phyloP scores from a whole-genome alignment of 2,888 invertebrate species.

The Meganola albula region DNA sequence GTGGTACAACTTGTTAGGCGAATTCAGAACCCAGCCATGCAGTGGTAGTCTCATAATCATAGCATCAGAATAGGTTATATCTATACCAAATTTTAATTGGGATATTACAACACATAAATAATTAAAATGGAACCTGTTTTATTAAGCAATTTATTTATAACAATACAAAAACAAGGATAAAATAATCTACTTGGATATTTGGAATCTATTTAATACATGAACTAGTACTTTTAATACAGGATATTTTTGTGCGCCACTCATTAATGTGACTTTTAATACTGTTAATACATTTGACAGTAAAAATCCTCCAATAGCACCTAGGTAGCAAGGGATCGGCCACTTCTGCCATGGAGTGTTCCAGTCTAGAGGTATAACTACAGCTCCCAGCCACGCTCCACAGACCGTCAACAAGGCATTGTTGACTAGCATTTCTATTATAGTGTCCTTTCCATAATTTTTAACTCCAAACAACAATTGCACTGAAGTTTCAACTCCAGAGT shows the following conservation, averaged over 20 bases:
- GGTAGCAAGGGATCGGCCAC: conserved; percentile 85
- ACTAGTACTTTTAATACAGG: conserved; percentile 49
- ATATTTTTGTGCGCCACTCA: conserved; percentile 54
- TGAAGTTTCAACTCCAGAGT: conserved; percentile 78
- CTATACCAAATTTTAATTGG: too few species aligned
- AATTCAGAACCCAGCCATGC: too few species aligned
- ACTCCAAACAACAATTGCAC: conserved; percentile 74
- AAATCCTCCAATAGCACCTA: conserved; percentile 82
- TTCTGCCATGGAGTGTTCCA: conserved; percentile 95
- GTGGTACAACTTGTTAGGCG: too few species aligned
- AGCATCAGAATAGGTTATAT: too few species aligned
- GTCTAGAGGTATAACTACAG: conserved; percentile 90
- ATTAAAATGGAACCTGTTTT: too few species aligned
- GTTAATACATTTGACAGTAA: conserved; percentile 74
- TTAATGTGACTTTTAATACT: conserved; percentile 60
- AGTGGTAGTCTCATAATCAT: too few species aligned
- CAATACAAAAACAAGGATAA: conserved; percentile 12
- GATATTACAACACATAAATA: too few species aligned
- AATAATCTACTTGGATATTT: conserved; percentile 39
- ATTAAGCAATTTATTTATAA: conserved; percentile 10
- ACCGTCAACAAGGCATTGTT: conserved; percentile 78
- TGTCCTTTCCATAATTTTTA: conserved; percentile 66
- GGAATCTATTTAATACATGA: conserved; percentile 44
- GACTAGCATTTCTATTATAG: conserved; percentile 76
- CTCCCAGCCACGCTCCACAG: conserved; percentile 90